Evolutionary conservation across 2,797 vertebrate species (phyloP).

Genomic region (Pangasius larnaudii): DNA sequence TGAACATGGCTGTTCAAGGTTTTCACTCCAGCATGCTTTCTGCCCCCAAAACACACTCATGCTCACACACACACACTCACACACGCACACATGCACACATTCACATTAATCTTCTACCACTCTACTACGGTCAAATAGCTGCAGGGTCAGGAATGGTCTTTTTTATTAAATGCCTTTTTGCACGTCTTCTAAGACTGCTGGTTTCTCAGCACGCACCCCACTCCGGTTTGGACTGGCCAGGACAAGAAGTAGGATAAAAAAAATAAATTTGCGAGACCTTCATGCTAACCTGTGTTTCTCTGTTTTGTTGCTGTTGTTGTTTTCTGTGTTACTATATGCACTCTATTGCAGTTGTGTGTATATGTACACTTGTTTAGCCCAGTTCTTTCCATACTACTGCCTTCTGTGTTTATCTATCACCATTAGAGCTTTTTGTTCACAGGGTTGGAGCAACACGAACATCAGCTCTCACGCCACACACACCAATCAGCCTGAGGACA

Average conservation of each 20-base stretch:
- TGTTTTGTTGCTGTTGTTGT: not conserved
- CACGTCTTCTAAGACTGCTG: slow-evolving; percentile 49
- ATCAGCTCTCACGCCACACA: not conserved
- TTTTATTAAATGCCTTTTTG: slow-evolving; percentile 60
- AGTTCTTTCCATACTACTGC: not conserved
- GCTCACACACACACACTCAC: slow-evolving; percentile 39
- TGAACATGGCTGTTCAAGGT: slow-evolving; percentile 6
- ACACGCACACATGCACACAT: slow-evolving; percentile 12
- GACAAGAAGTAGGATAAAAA: not conserved
- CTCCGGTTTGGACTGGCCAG: slow-evolving; percentile 1
- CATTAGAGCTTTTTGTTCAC: slow-evolving; percentile 15
- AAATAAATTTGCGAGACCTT: slow-evolving; percentile 10
- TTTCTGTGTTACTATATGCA: not conserved
- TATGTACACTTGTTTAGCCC: not conserved
- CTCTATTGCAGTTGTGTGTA: not conserved
- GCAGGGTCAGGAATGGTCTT: slow-evolving; percentile 58
- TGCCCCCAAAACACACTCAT: slow-evolving; percentile 28
- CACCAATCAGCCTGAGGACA: not conserved
- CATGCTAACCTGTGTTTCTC: not conserved
- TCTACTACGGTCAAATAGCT: slow-evolving; percentile 57
- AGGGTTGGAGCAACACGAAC: not conserved
- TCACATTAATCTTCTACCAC: slow-evolving; percentile 55
- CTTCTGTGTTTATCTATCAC: slow-evolving; percentile 21
- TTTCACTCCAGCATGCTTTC: slow-evolving; percentile 18
- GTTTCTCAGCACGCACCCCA: slow-evolving; percentile 11